Base-by-base conservation (phyloP, 2,888 invertebrate species). In the Mellilla xanthometata region DNA sequence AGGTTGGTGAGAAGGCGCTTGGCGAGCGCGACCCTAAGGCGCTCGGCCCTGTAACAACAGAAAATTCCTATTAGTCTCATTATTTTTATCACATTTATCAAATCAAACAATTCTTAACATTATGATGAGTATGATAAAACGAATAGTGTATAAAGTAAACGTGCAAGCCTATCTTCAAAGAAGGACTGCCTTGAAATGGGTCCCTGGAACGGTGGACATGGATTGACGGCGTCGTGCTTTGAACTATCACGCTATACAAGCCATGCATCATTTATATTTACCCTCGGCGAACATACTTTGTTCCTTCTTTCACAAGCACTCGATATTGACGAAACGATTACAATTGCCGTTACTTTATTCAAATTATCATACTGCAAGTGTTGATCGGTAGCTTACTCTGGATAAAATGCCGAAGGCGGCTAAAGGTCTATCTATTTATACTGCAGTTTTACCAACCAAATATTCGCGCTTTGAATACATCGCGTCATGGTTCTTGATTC, bases 211-310 rank as follows among this genome's bases (percentile, higher is more conserved):
- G 58, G 59, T 67, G 66, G 72, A 68, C 69, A 62, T 69, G 59
- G 65, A 72, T 74, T 73, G 80, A 76, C 71, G 76, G 75, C 75
- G 66, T 62, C 72, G 68, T 74, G 72, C 77, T 81, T 88, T 86
- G 90, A 90, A 84, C 90, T 90, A 89, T 92, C 91, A 90, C 92
- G 91, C 91, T 91, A 92, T 78, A 76, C 90, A 68, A 85, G 76
- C 76, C 91, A 90, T 88, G 88, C 86, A 88, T 89, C 77, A 83
- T 88, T 88, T 86, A 89, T 88, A 87, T 87, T 88, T 88, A 87
- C 88, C 87, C 87, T 79, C 87, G 75, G 77, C 82, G 85, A 87
- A 89, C 88, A 87, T 89, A 88, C 88, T 88, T 89, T 87, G 81
- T 74, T 75, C 86, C 83, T 80, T 84, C 76, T 76, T 84, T 77